Evolutionary conservation across 2,113 vertebrate species (phyloP).

Genomic region (Cathartes aura): DNA sequence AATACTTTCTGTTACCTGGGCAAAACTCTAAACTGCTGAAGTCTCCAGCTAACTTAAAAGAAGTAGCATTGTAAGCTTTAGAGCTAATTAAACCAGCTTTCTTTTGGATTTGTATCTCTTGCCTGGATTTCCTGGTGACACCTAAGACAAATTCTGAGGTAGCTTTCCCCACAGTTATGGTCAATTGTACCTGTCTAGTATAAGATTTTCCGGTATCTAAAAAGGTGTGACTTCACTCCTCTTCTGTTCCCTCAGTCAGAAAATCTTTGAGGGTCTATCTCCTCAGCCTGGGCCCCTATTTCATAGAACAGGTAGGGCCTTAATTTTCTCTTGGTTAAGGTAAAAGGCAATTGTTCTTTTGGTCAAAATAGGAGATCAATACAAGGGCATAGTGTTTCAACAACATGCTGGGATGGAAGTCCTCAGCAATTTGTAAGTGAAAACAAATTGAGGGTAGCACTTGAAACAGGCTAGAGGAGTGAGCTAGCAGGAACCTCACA

Average conservation of each 20-base stretch:
- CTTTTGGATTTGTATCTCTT: background rate
- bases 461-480: background rate
- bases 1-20: background rate
- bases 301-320: background rate
- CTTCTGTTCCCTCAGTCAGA: background rate
- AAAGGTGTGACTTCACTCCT: background rate
- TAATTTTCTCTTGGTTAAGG: background rate
- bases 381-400: background rate
- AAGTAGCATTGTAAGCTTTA: background rate
- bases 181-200: background rate
- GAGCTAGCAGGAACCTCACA: background rate
- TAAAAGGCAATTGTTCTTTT: background rate
- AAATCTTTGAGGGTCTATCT: background rate
- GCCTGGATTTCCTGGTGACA: background rate
- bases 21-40: background rate
- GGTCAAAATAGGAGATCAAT: background rate
- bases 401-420: background rate
- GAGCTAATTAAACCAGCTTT: background rate
- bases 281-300: background rate
- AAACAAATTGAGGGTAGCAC: background rate
- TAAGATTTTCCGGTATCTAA: background rate
- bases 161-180: background rate
- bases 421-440: background rate
- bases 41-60: background rate
- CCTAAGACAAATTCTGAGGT: background rate